Percentiles rank a stretch among this genome's conserved stretches.
These are phyloP conservation scores for Schizothorax lantsangensis DNA, from an alignment of 2,797 vertebrate species.

Conservation along the genomic window DNA sequence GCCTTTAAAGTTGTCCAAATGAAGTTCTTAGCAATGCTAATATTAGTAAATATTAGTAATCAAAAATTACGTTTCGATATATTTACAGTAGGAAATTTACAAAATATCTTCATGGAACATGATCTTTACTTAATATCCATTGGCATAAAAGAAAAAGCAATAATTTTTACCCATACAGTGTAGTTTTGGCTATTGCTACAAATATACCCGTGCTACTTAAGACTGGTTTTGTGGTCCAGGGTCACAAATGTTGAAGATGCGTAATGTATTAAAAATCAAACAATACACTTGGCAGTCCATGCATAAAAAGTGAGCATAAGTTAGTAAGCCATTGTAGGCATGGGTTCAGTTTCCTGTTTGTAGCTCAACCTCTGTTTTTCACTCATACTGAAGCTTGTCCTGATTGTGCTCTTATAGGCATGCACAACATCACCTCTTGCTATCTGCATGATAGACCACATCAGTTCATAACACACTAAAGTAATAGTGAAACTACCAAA, in stretches of 20 bases:
- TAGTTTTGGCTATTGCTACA: no score
- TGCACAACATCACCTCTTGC: background rate
- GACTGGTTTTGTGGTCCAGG: no score
- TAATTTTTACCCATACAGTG: no score
- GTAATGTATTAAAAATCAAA: background rate
- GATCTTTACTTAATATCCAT: no score
- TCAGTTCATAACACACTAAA: background rate
- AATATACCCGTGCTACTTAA: no score
- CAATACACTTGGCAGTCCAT: background rate
- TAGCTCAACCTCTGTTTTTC: conserved; percentile 40
- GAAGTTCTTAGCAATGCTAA: no score
- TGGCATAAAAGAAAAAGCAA: no score
- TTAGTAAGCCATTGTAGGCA: background rate
- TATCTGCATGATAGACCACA: background rate
- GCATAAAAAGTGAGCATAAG: background rate
- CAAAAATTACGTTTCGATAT: no score
- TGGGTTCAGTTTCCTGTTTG: conserved; percentile 60
- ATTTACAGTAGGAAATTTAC: no score
- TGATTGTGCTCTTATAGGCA: background rate
- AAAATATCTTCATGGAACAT: no score
- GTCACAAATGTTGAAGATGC: background rate
- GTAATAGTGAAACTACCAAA: background rate
- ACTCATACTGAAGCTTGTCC: background rate
- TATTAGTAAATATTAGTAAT: no score
- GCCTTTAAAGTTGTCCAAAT: no score